These are phyloP conservation scores for Synanthedon tipuliformis DNA, from an alignment of 2,888 invertebrate species.

Conservation along the genomic window DNA sequence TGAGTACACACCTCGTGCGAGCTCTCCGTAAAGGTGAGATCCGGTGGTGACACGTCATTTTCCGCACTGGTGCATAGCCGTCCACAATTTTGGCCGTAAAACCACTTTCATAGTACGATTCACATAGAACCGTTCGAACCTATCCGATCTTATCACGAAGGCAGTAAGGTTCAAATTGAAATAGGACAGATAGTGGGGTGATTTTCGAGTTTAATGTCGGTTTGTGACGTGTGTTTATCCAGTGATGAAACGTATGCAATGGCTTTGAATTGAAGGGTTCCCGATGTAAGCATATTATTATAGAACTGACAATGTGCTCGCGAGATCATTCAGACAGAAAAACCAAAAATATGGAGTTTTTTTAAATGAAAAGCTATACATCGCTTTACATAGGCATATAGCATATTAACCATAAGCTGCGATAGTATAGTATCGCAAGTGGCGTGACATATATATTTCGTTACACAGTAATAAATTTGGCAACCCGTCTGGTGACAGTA, in stretches of 20 bases:
- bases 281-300: no score
- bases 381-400: no score
- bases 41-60: slow-evolving; percentile 53
- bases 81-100: background rate
- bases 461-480: no score
- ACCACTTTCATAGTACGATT: background rate
- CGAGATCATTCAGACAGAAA: no score
- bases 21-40: background rate
- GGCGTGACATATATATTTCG: no score
- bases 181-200: background rate
- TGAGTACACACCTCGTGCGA: background rate
- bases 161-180: slow-evolving; percentile 6
- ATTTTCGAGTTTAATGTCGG: slow-evolving; percentile 10
- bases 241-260: slow-evolving; percentile 14
- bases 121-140: background rate
- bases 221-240: slow-evolving; percentile 19
- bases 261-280: slow-evolving; percentile 23
- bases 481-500: no score
- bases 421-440: no score
- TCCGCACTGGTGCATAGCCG: slow-evolving; percentile 41
- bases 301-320: no score
- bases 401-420: no score
- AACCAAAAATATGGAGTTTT: no score
- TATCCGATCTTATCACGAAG: background rate
- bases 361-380: no score